Evolutionary conservation across 2,888 invertebrate genomes (phyloP), one percentile per base, ranked within the genome.

Genomic region (Drosophila kambysellisi): DNA sequence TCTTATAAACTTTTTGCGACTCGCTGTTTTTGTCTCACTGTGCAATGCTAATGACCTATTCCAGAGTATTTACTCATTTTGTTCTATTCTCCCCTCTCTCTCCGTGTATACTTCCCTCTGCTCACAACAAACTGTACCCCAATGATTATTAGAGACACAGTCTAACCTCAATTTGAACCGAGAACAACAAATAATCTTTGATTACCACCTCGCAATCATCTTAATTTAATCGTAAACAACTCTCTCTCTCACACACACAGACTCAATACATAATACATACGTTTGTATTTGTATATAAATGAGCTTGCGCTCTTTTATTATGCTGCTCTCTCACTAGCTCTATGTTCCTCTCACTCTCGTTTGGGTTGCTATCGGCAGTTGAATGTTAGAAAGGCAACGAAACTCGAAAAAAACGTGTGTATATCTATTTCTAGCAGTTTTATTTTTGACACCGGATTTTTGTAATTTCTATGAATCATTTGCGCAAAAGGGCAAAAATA

Each of bases 181-280:
- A 39, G 25, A 82, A 90, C 76, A 88, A 83, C 78, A 86, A 79
- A 88, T 80, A 88, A 86, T 86, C 86, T 88, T 83, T 88, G 87
- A 90, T 88, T 87, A 86, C 83, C 69, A 77, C 60, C 74, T 70
- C 70, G 65, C 88, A 89, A 89, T 87, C 84, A 84, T 89, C 85
- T 77, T 84, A 84, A 77, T 83, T 81, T 84, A 85, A 89, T 87
- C 89, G 89, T 85, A 85, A 85, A 85, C 89, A 85, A 89, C 82
- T 64, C 53, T 65, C 65, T 39, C 65, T 39, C 41, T 68, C 51
- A 53, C 2, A 35, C 41, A 53, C 53, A 30, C 51, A 52, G 25
- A 7, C 50, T 50, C 46, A n/a, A 39, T 46, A 53, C 50, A 69
- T 37, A 71, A 58, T 32, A 62, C 30, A 43, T 68, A 60, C 52